phyloP scores from a whole-genome alignment of 2,113 vertebrate species.

The Cavia aperea region DNA sequence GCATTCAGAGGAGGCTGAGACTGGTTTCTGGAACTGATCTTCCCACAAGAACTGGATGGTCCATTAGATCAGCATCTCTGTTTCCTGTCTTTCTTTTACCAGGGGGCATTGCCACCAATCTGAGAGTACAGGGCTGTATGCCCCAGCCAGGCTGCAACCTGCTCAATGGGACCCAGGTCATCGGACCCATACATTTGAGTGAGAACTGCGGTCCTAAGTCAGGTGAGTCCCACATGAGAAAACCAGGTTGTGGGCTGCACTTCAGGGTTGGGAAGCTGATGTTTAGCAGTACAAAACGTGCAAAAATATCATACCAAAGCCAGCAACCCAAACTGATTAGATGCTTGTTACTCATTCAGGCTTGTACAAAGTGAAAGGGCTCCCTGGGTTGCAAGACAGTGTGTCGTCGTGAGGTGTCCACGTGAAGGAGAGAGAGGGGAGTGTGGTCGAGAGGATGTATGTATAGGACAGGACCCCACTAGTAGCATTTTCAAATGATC shows the following conservation, averaged over 20 bases:
- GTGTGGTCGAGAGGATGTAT: fast-evolving
- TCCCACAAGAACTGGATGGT: not conserved
- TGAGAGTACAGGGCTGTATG: conserved; percentile 45
- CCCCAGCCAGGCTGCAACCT: conserved; percentile 42
- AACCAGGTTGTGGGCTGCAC: fast-evolving
- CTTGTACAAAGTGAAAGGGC: not conserved
- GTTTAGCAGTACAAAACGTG: fast-evolving
- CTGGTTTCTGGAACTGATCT: not conserved
- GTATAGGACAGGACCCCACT: not conserved
- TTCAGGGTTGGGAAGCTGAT: fast-evolving
- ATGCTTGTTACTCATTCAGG: not conserved
- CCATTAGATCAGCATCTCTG: fast-evolving
- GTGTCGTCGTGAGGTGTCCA: not conserved
- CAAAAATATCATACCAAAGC: not conserved
- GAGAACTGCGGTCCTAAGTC: not conserved
- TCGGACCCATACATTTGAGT: not conserved
- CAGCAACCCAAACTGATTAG: not conserved
- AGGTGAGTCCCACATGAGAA: not conserved
- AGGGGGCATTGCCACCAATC: fast-evolving
- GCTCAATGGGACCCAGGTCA: conserved; percentile 16
- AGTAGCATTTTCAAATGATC: not conserved
- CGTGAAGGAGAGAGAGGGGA: not conserved
- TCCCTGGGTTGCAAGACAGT: not conserved
- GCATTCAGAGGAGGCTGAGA: not conserved
- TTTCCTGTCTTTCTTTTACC: not conserved